A percentile compares a stretch with the other conserved stretches of the same genome.
phyloP scores from a whole-genome alignment of 2,797 vertebrate species.

The Alcedo atthis region DNA sequence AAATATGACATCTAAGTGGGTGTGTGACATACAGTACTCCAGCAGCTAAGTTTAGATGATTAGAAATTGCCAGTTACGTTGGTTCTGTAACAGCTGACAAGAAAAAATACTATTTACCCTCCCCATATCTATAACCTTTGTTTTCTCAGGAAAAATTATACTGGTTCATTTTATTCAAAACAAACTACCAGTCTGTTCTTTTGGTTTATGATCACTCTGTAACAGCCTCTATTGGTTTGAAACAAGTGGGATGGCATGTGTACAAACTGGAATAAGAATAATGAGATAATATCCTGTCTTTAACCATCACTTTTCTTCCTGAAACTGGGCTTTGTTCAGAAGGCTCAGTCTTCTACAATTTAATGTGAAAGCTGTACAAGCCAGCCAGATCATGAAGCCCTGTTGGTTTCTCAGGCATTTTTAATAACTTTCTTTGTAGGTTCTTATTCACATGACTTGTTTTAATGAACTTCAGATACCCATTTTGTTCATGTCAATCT shows the following conservation, averaged over 20 bases:
- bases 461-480: slow-evolving; percentile 44
- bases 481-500: not conserved
- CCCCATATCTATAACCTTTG: not conserved
- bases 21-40: not conserved
- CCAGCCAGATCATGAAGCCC: not conserved
- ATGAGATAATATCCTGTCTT: not conserved
- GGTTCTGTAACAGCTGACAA: not conserved
- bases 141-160: not conserved
- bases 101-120: not conserved
- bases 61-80: not conserved
- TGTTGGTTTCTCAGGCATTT: slow-evolving; percentile 44
- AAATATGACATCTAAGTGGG: not conserved
- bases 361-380: slow-evolving; percentile 30
- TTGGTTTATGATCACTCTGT: not conserved
- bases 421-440: slow-evolving; percentile 44
- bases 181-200: not conserved
- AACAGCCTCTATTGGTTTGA: not conserved
- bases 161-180: not conserved
- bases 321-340: not conserved
- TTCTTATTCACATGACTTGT: slow-evolving; percentile 37
- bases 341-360: slow-evolving; percentile 14
- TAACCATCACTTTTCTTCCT: not conserved
- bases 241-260: slow-evolving; percentile 15
- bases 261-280: slow-evolving; percentile 6
- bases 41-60: not conserved